Evolutionary conservation across 2,888 invertebrate genomes (phyloP).

Genomic region (Aphrophora alni): DNA sequence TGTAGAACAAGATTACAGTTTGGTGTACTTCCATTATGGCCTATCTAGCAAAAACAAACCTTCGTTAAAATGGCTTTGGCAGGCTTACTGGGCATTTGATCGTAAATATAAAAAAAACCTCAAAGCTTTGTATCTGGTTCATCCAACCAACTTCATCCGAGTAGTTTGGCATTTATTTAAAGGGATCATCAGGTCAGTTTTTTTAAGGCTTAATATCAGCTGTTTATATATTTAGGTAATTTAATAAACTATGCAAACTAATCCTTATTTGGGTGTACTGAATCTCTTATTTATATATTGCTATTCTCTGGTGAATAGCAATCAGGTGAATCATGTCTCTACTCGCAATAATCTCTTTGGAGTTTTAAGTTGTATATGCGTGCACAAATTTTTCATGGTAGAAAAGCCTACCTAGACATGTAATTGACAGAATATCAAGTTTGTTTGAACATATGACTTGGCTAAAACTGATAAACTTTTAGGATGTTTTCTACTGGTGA

Average conservation of each 20-base stretch:
- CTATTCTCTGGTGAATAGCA: no score
- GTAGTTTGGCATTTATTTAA: conserved; percentile 95
- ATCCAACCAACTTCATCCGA: conserved; percentile 96
- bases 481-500: no score
- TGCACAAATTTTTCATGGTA: no score
- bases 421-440: no score
- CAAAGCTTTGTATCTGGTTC: conserved; percentile 97
- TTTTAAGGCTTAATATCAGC: neutral
- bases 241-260: neutral
- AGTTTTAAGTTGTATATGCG: no score
- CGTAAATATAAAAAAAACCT: conserved; percentile 99
- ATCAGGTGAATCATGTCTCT: no score
- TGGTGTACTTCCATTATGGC: conserved; percentile 98
- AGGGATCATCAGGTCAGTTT: conserved; percentile 80
- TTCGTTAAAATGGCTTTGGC: conserved; percentile 93
- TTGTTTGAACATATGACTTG: no score
- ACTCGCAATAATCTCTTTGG: no score
- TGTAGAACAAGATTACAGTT: conserved; percentile 97
- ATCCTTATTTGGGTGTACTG: no score
- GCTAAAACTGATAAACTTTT: no score
- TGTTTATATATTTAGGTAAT: neutral
- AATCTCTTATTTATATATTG: no score
- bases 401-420: no score
- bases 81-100: conserved; percentile 96
- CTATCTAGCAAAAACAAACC: conserved; percentile 96